These are phyloP conservation scores for Steinernema feltiae DNA, from an alignment of 1,140 invertebrate genomes.

Conservation along the genomic window DNA sequence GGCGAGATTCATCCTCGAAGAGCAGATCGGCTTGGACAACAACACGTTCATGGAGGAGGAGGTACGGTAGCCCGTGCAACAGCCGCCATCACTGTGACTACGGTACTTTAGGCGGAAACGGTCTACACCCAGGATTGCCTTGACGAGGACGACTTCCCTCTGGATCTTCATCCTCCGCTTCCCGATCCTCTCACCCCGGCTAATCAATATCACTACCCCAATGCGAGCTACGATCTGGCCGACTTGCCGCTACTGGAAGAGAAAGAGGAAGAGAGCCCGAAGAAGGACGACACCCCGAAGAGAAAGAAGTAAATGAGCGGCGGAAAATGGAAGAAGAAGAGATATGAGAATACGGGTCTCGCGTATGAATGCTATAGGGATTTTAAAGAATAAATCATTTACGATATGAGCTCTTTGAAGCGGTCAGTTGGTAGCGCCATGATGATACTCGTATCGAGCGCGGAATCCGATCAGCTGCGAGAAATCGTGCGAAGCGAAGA, in stretches of 20 bases:
- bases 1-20: not conserved
- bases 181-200: not conserved
- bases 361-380: not conserved
- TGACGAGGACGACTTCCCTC: not conserved
- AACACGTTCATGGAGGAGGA: not conserved
- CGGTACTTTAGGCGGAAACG: not conserved
- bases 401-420: no score
- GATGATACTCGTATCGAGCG: conserved; percentile 42
- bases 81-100: no score
- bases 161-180: not conserved
- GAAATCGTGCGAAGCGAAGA: conserved; percentile 41
- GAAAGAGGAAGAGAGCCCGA: no score
- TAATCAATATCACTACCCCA: not conserved
- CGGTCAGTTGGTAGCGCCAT: no score
- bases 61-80: no score
- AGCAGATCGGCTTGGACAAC: not conserved
- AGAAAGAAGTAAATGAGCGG: not conserved
- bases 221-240: not conserved
- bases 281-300: no score
- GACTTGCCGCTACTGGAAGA: not conserved
- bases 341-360: not conserved
- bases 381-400: not conserved
- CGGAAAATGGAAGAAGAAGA: not conserved
- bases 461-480: conserved; percentile 42
- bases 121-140: not conserved